Evolutionary conservation across 2,797 vertebrate species (phyloP).

Genomic region (Microcaecilia unicolor): DNA sequence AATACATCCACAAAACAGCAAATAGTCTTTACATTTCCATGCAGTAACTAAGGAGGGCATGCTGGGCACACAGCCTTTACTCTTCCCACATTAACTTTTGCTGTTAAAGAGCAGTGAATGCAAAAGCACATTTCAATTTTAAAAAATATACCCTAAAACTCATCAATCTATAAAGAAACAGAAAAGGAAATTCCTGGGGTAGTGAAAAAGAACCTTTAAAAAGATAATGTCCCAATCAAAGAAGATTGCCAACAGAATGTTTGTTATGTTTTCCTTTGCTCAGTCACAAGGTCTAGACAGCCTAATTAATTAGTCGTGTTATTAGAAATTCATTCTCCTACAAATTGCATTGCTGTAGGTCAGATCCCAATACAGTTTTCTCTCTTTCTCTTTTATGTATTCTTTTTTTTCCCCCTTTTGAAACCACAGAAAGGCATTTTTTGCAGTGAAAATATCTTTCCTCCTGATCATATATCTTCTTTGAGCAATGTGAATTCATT

Average conservation of each 20-base stretch:
- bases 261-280: not conserved
- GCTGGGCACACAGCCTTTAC: too few relatives aligned
- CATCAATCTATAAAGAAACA: too few relatives aligned
- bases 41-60: too few relatives aligned
- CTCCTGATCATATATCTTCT: conserved; percentile 28
- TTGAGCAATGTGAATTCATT: conserved; percentile 23
- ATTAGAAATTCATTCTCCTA: not conserved
- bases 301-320: conserved; percentile 3
- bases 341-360: not conserved
- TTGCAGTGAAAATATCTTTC: conserved; percentile 21
- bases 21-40: too few relatives aligned
- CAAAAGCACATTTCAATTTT: too few relatives aligned
- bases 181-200: rapidly evolving
- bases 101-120: too few relatives aligned
- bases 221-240: not conserved
- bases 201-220: not conserved
- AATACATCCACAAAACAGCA: too few relatives aligned
- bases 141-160: too few relatives aligned
- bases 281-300: not conserved
- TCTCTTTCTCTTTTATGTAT: conserved; percentile 9
- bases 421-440: conserved; percentile 33
- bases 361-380: not conserved
- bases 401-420: conserved; percentile 17
- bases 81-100: too few relatives aligned
- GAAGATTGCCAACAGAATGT: not conserved